A percentile compares a stretch with the other conserved stretches of the same genome.
These are phyloP conservation scores for Mimachlamys varia DNA, from an alignment of 2,888 invertebrate genomes.

Conservation along the genomic window DNA sequence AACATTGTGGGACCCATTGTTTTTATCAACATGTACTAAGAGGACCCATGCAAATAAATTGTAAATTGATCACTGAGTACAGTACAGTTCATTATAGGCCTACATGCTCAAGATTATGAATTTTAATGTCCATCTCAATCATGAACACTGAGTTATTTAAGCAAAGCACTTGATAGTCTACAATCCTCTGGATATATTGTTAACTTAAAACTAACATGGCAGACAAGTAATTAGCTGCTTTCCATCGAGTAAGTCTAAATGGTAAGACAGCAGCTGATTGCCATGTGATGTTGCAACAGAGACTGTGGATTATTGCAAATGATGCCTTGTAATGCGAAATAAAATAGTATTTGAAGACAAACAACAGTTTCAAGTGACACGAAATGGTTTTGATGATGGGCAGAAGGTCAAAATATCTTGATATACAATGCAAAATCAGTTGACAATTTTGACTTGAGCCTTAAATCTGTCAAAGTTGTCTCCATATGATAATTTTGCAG, in stretches of 20 bases:
- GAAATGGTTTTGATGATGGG: background rate
- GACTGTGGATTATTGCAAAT: background rate
- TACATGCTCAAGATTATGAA: no score
- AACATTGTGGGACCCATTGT: no score
- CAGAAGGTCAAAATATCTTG: background rate
- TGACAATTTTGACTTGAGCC: background rate
- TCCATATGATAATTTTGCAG: conserved; percentile 35
- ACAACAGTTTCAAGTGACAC: background rate
- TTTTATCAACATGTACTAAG: no score
- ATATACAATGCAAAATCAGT: background rate
- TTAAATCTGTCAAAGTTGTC: conserved; percentile 4
- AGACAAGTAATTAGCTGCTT: background rate
- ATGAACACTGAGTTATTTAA: no score
- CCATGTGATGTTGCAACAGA: conserved; percentile 14
- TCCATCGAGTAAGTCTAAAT: background rate
- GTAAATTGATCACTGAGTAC: no score
- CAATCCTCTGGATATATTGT: background rate
- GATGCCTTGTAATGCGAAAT: background rate
- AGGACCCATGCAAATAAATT: no score
- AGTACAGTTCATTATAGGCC: no score
- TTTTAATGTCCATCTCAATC: no score
- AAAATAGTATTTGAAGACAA: background rate
- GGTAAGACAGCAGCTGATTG: background rate
- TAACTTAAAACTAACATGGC: background rate
- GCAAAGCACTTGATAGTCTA: no score